phyloP scores from a whole-genome alignment of 2,113 vertebrate species.

The Otolemur garnettii region DNA sequence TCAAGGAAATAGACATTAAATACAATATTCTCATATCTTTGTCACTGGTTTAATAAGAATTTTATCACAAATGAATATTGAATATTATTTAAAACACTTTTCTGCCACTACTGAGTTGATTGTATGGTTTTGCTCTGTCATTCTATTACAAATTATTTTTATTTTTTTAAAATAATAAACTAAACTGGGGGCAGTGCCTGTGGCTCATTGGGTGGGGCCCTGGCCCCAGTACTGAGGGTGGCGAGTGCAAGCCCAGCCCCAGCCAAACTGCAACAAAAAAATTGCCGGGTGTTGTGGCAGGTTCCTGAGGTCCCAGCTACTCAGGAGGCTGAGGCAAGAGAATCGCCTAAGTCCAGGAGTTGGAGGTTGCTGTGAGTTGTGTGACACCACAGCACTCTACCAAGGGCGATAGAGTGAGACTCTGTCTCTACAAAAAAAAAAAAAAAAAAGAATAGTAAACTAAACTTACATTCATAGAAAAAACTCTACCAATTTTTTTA shows the following conservation, averaged over 20 bases:
- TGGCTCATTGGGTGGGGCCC: too few species aligned
- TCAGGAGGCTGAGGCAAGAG: too few species aligned
- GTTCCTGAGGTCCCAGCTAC: too few species aligned
- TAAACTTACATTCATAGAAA: not conserved
- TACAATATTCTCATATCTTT: not conserved
- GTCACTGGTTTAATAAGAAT: slow-evolving; percentile 30
- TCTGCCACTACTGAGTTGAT: not conserved
- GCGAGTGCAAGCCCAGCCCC: too few species aligned
- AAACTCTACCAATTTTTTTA: not conserved
- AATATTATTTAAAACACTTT: slow-evolving; percentile 14
- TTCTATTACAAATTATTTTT: not conserved
- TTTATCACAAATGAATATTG: not conserved
- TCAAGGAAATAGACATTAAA: not conserved
- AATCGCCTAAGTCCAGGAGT: too few species aligned
- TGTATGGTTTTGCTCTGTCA: not conserved
- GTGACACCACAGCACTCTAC: too few species aligned
- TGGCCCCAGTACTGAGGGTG: too few species aligned
- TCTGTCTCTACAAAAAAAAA: too few species aligned
- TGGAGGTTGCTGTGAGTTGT: too few species aligned
- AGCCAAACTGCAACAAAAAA: too few species aligned
- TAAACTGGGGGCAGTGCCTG: not conserved
- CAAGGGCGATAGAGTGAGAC: too few species aligned
- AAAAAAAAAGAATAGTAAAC: not conserved
- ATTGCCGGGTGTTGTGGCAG: too few species aligned
- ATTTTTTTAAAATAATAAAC: not conserved